These are phyloP conservation scores for Augochlora pura DNA, from an alignment of 1,140 invertebrate species.

Conservation along the genomic window DNA sequence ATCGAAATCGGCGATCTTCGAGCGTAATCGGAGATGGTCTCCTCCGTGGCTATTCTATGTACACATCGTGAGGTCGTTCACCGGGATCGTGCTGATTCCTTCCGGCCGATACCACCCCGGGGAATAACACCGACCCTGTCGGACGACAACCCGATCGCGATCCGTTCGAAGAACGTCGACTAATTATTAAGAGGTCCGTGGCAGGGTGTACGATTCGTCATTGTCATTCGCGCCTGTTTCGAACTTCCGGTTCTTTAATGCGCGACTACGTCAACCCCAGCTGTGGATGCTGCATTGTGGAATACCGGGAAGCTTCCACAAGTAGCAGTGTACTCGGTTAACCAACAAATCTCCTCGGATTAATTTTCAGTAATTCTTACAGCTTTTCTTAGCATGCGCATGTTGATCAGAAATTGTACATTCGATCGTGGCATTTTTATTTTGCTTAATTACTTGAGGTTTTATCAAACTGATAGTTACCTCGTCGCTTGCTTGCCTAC, in stretches of 20 bases:
- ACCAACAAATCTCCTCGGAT: too few species aligned
- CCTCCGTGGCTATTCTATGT: constrained; percentile 52
- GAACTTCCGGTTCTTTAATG: constrained; percentile 10
- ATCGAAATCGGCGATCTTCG: constrained; percentile 49
- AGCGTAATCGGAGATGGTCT: constrained; percentile 55
- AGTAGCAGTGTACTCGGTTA: too few species aligned
- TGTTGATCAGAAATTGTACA: too few species aligned
- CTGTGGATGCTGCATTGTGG: too few species aligned
- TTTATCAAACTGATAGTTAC: too few species aligned
- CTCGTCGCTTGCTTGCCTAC: too few species aligned
- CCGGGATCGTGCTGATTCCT: constrained; percentile 65
- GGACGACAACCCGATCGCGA: constrained; percentile 41
- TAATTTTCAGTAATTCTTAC: too few species aligned
- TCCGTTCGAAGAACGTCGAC: constrained; percentile 12
- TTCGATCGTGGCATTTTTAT: too few species aligned
- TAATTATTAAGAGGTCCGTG: constrained; percentile 57
- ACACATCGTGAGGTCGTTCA: constrained; percentile 47
- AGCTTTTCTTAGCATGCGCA: too few species aligned
- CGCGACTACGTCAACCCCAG: constrained; percentile 19
- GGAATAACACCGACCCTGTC: constrained; percentile 40
- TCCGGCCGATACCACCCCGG: constrained; percentile 46
- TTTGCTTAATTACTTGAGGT: too few species aligned
- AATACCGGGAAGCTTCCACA: too few species aligned
- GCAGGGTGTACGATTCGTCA: not conserved
- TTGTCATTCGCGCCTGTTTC: not conserved